phyloP scores from a whole-genome alignment of 2,797 vertebrate species.

The Loriculus beryllinus region DNA sequence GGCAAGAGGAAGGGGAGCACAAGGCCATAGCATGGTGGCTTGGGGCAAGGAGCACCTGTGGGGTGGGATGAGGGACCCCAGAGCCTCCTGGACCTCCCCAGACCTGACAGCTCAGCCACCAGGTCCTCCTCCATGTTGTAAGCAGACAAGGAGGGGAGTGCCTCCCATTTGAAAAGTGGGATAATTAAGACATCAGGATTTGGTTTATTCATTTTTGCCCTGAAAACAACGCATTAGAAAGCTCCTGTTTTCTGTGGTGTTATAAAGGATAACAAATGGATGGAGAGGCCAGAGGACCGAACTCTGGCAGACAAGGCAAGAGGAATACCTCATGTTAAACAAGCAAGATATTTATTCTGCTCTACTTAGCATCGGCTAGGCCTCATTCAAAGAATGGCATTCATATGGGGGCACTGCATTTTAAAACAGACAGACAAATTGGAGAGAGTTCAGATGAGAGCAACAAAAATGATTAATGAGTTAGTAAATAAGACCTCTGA shows the following conservation, averaged over 20 bases:
- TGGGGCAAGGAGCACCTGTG: neutral
- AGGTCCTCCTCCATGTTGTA: neutral
- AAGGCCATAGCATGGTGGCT: fast-evolving
- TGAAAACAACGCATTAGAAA: neutral
- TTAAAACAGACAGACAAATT: constrained; percentile 48
- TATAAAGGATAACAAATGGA: constrained; percentile 40
- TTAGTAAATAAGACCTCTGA: constrained; percentile 71
- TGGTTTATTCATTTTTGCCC: neutral
- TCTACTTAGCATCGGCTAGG: constrained; percentile 54
- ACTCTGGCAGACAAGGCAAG: neutral
- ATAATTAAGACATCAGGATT: neutral
- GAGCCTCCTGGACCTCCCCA: neutral
- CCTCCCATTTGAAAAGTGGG: neutral
- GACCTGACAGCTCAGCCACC: neutral
- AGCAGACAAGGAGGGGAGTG: neutral
- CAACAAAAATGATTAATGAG: constrained; percentile 63
- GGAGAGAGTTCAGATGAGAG: constrained; percentile 54
- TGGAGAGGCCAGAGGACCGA: neutral
- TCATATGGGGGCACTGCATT: constrained; percentile 44
- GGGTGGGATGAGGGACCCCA: neutral
- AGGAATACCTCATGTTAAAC: constrained; percentile 51
- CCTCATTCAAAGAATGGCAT: constrained; percentile 9
- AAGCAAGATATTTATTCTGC: constrained; percentile 65
- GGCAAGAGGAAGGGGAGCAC: fast-evolving
- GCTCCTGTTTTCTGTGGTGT: neutral